Conservation (phyloP, 2,888 invertebrate species). For the Hirtodrosophila histrioides region DNA sequence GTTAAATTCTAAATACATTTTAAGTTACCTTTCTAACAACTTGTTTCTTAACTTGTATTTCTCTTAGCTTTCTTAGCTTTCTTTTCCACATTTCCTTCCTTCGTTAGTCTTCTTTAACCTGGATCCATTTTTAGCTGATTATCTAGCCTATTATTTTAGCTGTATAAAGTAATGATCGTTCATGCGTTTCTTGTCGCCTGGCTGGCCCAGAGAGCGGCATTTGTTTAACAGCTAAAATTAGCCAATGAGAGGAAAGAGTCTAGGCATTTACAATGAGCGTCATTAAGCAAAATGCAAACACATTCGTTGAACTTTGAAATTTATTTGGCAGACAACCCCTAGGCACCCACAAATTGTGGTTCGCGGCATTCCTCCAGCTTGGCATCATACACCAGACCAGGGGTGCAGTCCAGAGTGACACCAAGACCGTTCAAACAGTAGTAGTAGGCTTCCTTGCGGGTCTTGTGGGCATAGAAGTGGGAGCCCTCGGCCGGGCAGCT, state of each 20-base stretch:
- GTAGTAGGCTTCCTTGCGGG: conserved; percentile 71
- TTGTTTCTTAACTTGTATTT: too few relatives aligned
- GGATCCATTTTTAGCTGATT: too few relatives aligned
- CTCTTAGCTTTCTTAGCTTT: too few relatives aligned
- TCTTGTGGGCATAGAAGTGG: conserved; percentile 72
- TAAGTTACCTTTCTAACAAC: too few relatives aligned
- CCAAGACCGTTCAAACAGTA: conserved; percentile 81
- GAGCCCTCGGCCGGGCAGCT: conserved; percentile 75
- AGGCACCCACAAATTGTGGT: conserved; percentile 52
- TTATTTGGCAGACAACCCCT: conserved; percentile 42
- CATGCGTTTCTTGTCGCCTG: conserved; percentile 43
- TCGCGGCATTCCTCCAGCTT: conserved; percentile 73
- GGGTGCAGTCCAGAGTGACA: conserved; percentile 80
- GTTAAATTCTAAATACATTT: too few relatives aligned
- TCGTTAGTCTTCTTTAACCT: too few relatives aligned
- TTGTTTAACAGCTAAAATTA: conserved; percentile 49
- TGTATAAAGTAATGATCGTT: conserved; percentile 4
- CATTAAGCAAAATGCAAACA: conserved; percentile 44
- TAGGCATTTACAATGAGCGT: conserved; percentile 18
- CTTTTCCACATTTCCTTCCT: too few relatives aligned
- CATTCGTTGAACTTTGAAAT: conserved; percentile 50
- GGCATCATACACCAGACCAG: conserved; percentile 80
- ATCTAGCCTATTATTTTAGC: background rate
- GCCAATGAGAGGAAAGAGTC: conserved; percentile 33
- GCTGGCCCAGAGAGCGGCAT: conserved; percentile 22